A percentile compares a stretch with the other conserved stretches of the same genome.
Evolutionary conservation across 1,140 invertebrate species (phyloP).

Genomic region (Caenorhabditis inopinata): DNA sequence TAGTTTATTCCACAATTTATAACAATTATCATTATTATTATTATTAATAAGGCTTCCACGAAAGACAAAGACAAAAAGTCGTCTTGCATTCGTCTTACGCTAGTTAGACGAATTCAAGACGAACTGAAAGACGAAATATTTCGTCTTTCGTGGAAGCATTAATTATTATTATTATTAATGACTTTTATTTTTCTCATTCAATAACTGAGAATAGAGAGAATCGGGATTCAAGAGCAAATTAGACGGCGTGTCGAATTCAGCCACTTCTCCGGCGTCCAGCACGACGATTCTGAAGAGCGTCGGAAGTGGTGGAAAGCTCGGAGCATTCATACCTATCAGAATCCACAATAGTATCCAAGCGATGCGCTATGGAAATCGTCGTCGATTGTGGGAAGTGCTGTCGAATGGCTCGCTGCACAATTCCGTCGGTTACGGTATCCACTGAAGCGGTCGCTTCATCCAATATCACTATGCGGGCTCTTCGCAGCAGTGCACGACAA

Average conservation of each 20-base stretch:
- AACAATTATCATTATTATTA: no score
- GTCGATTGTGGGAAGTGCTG: slow-evolving; percentile 35
- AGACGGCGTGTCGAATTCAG: slow-evolving; percentile 36
- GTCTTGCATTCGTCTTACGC: no score
- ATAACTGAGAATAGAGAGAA: slow-evolving; percentile 29
- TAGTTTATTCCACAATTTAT: no score
- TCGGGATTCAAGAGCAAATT: slow-evolving; percentile 3
- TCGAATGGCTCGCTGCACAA: slow-evolving; percentile 25
- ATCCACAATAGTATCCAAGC: slow-evolving; percentile 32
- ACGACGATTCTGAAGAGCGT: slow-evolving; percentile 20
- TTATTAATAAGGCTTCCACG: no score
- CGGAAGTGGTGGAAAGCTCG: not conserved
- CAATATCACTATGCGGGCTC: slow-evolving; percentile 12
- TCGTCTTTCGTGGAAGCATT: no score
- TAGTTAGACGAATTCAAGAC: no score
- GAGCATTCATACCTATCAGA: slow-evolving; percentile 31
- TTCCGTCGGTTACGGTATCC: slow-evolving; percentile 25
- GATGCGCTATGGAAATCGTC: slow-evolving; percentile 24
- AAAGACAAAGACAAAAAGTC: no score
- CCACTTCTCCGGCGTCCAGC: slow-evolving; percentile 23
- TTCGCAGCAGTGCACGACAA: not conserved
- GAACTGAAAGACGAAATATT: no score
- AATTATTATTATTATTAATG: no score
- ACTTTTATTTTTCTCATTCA: slow-evolving; percentile 30
- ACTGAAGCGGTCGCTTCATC: slow-evolving; percentile 40